Evolutionary conservation across 2,113 vertebrate species (phyloP), one percentile per base, ranked within the genome.

Genomic region (Amazona guildingii): DNA sequence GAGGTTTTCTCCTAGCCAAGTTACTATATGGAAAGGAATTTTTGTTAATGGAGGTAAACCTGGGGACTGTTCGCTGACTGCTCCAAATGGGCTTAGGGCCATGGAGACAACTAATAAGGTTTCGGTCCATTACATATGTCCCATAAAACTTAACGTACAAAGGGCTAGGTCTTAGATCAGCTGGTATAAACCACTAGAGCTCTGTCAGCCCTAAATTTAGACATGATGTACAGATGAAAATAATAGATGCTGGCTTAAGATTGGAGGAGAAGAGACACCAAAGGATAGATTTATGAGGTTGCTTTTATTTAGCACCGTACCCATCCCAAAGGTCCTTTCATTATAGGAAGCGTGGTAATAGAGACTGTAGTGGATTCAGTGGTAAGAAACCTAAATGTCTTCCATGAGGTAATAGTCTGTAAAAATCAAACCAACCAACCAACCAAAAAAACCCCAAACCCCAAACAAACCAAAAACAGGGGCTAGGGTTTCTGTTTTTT

Each of bases 161-260:
- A 92, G 44, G 35, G 17, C 43, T 82, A 3, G 31, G 6, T 63
- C 68, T 77, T 54, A 46, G 63, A 67, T 90, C 68, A 88, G 55
- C 52, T 86, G 48, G 10, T 92, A 27, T 61, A 39, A 95, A 48
- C 0, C 7, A 37, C 48, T 27, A 37, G 69, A 74, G 61, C 27
- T 74, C 75, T 78, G 51, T 83, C 76, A 92, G 68, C 83, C 48
- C 64, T 95, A 68, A 78, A 83, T 83, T 87, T 74, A 90, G 63
- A 88, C 48, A 19, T 80, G 59, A 93, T 63, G 31, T 83, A 25
- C 49, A 80, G 75, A 70, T 83, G 16, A 83, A 62, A 72, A 37
- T 73, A 90, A 55, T n/a, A 59, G 63, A 31, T 11, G 7, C n/a
- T 67, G 68, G 39, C 19, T 74, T 87, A 51, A 80, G 49, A 62